Conservation (phyloP, 2,113 vertebrate genomes). For the Lepus americanus region DNA sequence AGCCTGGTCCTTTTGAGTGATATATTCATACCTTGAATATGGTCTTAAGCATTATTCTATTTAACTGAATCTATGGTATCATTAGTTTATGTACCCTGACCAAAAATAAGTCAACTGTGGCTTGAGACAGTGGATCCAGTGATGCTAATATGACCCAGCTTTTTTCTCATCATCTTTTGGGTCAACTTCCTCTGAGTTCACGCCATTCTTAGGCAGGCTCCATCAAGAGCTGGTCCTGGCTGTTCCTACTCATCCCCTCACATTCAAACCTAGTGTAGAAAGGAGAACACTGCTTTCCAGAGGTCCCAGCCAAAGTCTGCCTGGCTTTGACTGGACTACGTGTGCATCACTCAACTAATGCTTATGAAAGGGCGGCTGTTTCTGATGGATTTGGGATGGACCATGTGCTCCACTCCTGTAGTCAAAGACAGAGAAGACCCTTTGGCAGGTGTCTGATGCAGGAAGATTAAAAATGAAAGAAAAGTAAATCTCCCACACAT, state of each 20-base stretch:
- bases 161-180: background rate
- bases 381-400: background rate
- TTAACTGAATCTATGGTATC: background rate
- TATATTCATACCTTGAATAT: background rate
- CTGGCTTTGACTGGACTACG: background rate
- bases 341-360: background rate
- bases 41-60: background rate
- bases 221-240: too few species aligned
- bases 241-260: background rate
- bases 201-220: background rate
- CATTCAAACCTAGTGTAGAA: background rate
- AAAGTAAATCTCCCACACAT: too few species aligned
- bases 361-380: background rate
- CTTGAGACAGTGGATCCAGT: too few species aligned
- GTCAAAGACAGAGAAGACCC: background rate
- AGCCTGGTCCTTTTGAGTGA: background rate
- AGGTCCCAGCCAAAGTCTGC: background rate
- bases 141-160: background rate
- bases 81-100: background rate
- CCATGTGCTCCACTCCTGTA: background rate
- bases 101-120: background rate
- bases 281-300: background rate
- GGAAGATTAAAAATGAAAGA: background rate
- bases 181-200: background rate
- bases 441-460: background rate